Percentiles rank a stretch among this genome's conserved stretches.
phyloP scores from a whole-genome alignment of 2,888 invertebrate genomes.

The Mactromeris polynyma region DNA sequence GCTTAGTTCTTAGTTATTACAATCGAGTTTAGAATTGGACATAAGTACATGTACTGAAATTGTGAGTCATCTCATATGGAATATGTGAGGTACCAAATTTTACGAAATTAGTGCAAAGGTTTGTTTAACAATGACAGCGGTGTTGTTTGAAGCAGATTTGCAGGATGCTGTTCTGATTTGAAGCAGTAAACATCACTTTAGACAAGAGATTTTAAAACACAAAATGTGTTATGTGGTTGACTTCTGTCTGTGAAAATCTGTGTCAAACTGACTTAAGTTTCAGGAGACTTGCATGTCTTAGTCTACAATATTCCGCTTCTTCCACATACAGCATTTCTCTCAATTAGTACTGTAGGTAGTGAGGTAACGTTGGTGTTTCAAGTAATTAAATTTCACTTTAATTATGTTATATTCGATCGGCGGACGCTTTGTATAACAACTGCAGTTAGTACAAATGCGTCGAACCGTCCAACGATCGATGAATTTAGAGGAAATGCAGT shows the following conservation, averaged over 20 bases:
- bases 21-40: no score
- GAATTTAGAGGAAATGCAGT: neutral
- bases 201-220: neutral
- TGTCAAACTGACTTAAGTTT: neutral
- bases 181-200: neutral
- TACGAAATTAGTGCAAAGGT: no score
- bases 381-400: conserved; percentile 15
- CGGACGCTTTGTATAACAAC: neutral
- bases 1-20: no score
- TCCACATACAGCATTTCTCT: no score
- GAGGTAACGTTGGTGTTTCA: neutral
- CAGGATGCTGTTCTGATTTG: neutral
- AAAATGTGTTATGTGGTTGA: neutral
- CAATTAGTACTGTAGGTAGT: conserved; percentile 1
- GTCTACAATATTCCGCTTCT: neutral
- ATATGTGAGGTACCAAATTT: no score
- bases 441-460: conserved; percentile 1
- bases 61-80: no score
- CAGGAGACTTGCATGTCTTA: neutral
- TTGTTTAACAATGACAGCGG: no score
- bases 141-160: no score
- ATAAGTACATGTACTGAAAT: no score
- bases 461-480: conserved; percentile 3
- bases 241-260: neutral
- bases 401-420: conserved; percentile 17